Conservation (phyloP, 2,888 invertebrate species). For the Stenichneumon culpator region DNA sequence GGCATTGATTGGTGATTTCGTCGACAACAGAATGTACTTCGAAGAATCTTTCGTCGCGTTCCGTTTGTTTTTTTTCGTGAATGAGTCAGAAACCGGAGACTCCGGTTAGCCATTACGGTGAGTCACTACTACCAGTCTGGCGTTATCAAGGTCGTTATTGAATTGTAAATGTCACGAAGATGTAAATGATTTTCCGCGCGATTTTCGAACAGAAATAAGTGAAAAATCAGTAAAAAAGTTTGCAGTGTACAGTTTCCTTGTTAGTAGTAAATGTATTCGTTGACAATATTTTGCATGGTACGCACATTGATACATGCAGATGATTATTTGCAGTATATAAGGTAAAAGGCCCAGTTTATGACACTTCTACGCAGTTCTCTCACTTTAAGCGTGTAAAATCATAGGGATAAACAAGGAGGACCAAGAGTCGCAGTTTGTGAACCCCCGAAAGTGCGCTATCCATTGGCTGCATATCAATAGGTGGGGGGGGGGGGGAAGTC, state of each 20-base stretch:
- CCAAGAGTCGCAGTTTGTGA: too few relatives aligned
- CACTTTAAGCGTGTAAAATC: too few relatives aligned
- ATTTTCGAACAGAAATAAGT: not conserved
- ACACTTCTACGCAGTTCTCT: too few relatives aligned
- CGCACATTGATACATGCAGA: too few relatives aligned
- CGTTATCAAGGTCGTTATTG: not conserved
- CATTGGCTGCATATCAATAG: too few relatives aligned
- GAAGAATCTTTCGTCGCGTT: not conserved
- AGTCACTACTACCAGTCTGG: conserved; percentile 15
- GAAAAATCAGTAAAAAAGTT: not conserved
- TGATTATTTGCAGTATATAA: too few relatives aligned
- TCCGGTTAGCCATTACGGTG: not conserved
- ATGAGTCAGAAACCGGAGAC: conserved; percentile 24
- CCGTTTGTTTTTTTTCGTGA: conserved; percentile 4
- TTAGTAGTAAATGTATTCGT: too few relatives aligned
- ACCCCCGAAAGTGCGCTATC: too few relatives aligned
- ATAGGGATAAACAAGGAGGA: too few relatives aligned
- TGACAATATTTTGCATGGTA: too few relatives aligned
- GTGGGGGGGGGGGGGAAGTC: too few relatives aligned
- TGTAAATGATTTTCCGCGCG: not conserved
- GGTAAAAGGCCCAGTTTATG: too few relatives aligned
- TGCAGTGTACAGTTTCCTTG: not conserved
- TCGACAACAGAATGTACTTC: not conserved
- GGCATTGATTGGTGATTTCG: not conserved
- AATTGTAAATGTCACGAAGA: not conserved